These are phyloP conservation scores for Agonum fuliginosum DNA, from an alignment of 2,888 invertebrate genomes.

Conservation along the genomic window DNA sequence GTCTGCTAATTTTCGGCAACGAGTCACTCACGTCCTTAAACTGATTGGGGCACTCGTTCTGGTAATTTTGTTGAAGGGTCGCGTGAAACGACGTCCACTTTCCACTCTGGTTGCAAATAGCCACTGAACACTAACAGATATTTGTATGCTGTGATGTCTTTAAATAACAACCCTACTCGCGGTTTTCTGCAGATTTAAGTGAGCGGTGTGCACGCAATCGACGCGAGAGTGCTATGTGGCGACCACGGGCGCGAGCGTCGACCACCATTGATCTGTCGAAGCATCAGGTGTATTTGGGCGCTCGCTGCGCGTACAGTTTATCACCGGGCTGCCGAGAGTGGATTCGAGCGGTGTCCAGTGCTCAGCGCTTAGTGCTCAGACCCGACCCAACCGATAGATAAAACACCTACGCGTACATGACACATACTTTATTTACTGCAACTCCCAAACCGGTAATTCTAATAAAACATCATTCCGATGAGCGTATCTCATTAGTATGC, in stretches of 20 bases:
- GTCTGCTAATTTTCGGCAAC: slow-evolving; percentile 23
- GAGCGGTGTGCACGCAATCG: neutral
- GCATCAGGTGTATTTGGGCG: slow-evolving; percentile 57
- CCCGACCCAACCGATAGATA: slow-evolving; percentile 32
- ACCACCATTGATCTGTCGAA: slow-evolving; percentile 51
- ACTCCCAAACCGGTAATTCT: slow-evolving; percentile 41
- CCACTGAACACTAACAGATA: neutral
- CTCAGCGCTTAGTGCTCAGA: neutral
- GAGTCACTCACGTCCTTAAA: slow-evolving; percentile 31
- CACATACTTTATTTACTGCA: slow-evolving; percentile 52
- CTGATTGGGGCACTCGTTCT: slow-evolving; percentile 21
- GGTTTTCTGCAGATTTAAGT: neutral
- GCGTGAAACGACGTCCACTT: neutral
- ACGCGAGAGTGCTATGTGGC: neutral
- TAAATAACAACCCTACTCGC: neutral
- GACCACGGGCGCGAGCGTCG: neutral
- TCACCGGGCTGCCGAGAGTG: slow-evolving; percentile 53
- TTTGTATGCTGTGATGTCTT: slow-evolving; percentile 6
- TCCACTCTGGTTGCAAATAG: slow-evolving; percentile 7
- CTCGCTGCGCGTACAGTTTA: slow-evolving; percentile 48
- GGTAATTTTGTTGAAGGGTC: neutral
- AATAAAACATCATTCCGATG: slow-evolving; percentile 51
- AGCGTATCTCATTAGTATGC: slow-evolving; percentile 51
- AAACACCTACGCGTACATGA: slow-evolving; percentile 45
- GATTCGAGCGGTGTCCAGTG: slow-evolving; percentile 43